Base-by-base conservation (phyloP, 2,113 vertebrate species). In the Otus sunia region DNA sequence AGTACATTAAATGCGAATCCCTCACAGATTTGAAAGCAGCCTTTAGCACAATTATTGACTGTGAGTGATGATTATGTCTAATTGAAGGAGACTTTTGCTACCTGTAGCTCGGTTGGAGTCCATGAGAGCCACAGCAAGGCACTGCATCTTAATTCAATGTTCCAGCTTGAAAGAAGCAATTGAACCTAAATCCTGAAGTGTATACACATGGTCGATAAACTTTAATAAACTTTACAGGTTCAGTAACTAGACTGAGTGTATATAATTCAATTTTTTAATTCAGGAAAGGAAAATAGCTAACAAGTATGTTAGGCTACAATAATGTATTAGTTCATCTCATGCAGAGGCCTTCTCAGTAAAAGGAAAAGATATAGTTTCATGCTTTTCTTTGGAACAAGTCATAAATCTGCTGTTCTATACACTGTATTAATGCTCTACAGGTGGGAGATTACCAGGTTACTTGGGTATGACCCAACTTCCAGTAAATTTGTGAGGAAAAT, bases 11-110 rank as follows among this genome's bases (percentile, higher is more conserved):
- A 99, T 98, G 99, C 96, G 98, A 99, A 99, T 98, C 99, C 99
- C 99, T 99, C 98, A 96, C 98, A 99, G 99, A 99, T 99, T 99
- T 99, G 99, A 99, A 99, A 99, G 99, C 99, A 98, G 99, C 99
- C 99, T 98, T 99, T 99, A 99, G 99, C 99, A 97, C 99, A 99
- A 98, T 99, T 99, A 99, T 99, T 99, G 99, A 99, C 99, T 98
- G 98, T 99, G 99, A 99, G 99, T 99, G 99, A 99, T 99, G 99
- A 99, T 99, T 99, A 98, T 98, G 99, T 98, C 99, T 99, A 99
- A 99, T 99, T 99, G 99, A 99, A 99, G 99, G 98, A 99, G 99
- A 99, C 99, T 99, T 98, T 97, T 98, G 99, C 99, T 99, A 99
- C 99, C 99, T 99, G 99, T 99, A 98, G 99, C 99, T 98, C 98